Base-by-base conservation (phyloP, 2,888 invertebrate genomes). In the Eupithecia tripunctaria region DNA sequence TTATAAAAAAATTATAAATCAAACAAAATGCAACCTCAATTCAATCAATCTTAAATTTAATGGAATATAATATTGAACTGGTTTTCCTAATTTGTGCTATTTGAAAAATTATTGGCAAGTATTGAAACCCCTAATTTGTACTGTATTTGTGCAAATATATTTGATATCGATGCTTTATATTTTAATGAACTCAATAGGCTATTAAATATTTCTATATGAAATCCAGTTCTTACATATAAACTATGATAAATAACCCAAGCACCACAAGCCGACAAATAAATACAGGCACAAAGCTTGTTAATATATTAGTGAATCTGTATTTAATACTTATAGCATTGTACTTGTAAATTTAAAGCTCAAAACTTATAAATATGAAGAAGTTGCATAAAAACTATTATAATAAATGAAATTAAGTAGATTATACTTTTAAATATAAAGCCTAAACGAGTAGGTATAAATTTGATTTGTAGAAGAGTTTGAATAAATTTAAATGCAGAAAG, bases 321-420 rank as follows among this genome's bases (percentile, higher is more conserved):
- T 87, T 84, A 85, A 68, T 78, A 76, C 77, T 77, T 75, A 76
- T 60, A 90, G 84, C 86, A 88, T 92, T 93, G 93, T 94, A 94
- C 94, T 93, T 79, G 85, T 80, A 85, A 88, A 79, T 87, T 92
- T 93, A 94, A 94, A 94, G 94, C 94, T 94, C 87, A 90, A 91
- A 89, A 85, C 87, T 73, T 74, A 81, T 73, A 60, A 41, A 64
- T 71, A 71, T 25, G 47, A 74, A 68, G 21, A 51, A 60, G 29
- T 60, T 63, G 38, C 63, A 38, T 64, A 41, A 68, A 70, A 73
- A 59, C 43, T 12, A 67, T 51, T 74, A 66, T 36, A 10, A 7
- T 51, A 51, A 51, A 56, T 29, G 27, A 59, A 59, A 18, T 60
- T 18, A 18, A 60, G 8, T 8, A 43, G 43, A 47, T n/a, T 8